These are phyloP conservation scores for Notoglanidium macrostoma DNA, from an alignment of 2,797 vertebrate species.

Conservation along the genomic window DNA sequence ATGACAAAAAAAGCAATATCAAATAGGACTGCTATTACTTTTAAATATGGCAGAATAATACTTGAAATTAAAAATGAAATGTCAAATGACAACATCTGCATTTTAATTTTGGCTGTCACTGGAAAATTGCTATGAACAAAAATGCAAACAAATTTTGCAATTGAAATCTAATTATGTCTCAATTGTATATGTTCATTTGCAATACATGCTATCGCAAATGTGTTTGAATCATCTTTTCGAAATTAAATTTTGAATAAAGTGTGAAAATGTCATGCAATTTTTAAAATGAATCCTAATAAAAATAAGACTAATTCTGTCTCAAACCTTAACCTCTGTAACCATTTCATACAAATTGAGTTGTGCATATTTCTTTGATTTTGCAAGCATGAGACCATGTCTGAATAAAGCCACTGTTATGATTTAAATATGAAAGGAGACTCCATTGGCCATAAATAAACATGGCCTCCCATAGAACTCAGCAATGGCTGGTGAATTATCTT, in stretches of 20 bases:
- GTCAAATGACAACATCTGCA: neutral
- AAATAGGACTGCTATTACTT: neutral
- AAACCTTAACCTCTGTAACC: neutral
- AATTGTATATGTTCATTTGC: neutral
- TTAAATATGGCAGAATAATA: neutral
- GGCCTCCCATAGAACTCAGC: conserved; percentile 62
- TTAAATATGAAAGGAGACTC: conserved; percentile 60
- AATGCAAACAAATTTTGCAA: neutral
- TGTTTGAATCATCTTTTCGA: neutral
- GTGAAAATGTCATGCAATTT: neutral
- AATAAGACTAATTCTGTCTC: neutral
- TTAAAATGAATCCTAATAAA: neutral
- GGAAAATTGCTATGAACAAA: neutral
- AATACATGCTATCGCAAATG: neutral
- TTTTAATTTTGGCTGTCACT: neutral
- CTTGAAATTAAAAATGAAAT: neutral
- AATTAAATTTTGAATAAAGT: neutral
- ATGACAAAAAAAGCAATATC: neutral
- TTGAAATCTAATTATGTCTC: neutral
- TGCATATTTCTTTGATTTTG: conserved; percentile 5
- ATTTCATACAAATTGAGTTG: neutral
- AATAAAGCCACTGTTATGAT: conserved; percentile 48
- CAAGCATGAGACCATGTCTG: conserved; percentile 18
- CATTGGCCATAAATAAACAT: conserved; percentile 76
- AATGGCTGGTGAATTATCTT: conserved; percentile 70